phyloP scores from a whole-genome alignment of 2,888 invertebrate genomes.

The Dascillus cervinus region DNA sequence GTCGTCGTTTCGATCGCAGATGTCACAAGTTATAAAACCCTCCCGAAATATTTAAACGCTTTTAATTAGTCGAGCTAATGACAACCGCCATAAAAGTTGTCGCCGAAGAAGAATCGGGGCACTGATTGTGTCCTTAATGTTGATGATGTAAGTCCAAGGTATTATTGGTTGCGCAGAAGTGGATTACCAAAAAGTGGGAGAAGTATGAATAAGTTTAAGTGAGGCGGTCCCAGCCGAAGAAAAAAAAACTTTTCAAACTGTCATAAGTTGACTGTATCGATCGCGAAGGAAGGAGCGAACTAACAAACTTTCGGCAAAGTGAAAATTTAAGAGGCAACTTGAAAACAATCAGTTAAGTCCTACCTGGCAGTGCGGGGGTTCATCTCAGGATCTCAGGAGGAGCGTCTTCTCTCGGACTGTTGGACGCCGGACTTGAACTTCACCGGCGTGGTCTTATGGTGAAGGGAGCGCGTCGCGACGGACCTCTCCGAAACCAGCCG shows the following conservation, averaged over 20 bases:
- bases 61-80: slow-evolving; percentile 11
- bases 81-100: not conserved
- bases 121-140: slow-evolving; percentile 21
- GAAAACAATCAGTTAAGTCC: slow-evolving; percentile 24
- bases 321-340: slow-evolving; percentile 20
- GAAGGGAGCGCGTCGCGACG: slow-evolving; percentile 22
- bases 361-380: slow-evolving; percentile 27
- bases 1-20: slow-evolving; percentile 32
- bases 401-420: slow-evolving; percentile 23
- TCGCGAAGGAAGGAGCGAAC: slow-evolving; percentile 17
- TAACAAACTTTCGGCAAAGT: slow-evolving; percentile 13
- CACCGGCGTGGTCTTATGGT: slow-evolving; percentile 25
- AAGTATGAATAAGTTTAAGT: slow-evolving; percentile 28
- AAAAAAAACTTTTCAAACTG: slow-evolving; percentile 39
- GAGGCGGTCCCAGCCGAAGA: slow-evolving; percentile 32
- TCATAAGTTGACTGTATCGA: slow-evolving; percentile 35
- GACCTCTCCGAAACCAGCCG: slow-evolving; percentile 28
- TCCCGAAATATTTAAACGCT: slow-evolving; percentile 12
- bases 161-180: slow-evolving; percentile 31
- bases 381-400: slow-evolving; percentile 20
- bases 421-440: slow-evolving; percentile 27
- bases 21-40: slow-evolving; percentile 28
- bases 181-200: slow-evolving; percentile 28
- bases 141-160: slow-evolving; percentile 15
- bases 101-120: slow-evolving; percentile 17